These are phyloP conservation scores for Oplegnathus fasciatus DNA, from an alignment of 2,113 vertebrate genomes.

Conservation along the genomic window DNA sequence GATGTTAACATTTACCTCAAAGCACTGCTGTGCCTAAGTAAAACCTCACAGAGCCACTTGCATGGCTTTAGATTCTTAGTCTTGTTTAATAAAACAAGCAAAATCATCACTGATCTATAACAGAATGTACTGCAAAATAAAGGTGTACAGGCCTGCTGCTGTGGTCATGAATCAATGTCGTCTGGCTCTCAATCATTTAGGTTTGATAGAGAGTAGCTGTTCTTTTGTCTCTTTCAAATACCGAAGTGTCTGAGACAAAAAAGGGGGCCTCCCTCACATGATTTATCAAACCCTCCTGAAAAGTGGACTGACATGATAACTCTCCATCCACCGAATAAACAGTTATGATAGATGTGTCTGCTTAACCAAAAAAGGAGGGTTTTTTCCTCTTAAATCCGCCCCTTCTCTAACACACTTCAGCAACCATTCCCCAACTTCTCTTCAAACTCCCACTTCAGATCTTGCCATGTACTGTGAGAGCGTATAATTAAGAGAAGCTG, in stretches of 20 bases:
- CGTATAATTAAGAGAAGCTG: constrained; percentile 51
- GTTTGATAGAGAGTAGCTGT: constrained; percentile 33
- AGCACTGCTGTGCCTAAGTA: not conserved
- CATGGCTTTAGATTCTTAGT: not conserved
- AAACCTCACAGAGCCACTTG: not conserved
- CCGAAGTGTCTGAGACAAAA: constrained; percentile 35
- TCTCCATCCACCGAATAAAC: constrained; percentile 63
- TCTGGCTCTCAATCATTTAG: constrained; percentile 43
- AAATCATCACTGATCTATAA: constrained; percentile 21
- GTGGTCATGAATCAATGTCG: constrained; percentile 31
- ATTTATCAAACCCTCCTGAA: constrained; percentile 63
- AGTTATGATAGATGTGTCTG: constrained; percentile 61
- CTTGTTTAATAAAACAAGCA: not conserved
- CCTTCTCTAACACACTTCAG: constrained; percentile 9
- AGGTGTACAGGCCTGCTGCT: constrained; percentile 18
- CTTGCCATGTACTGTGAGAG: constrained; percentile 21
- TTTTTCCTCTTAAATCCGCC: not conserved
- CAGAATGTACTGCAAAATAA: constrained; percentile 25
- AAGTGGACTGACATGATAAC: constrained; percentile 54
- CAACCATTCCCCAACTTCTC: constrained; percentile 29
- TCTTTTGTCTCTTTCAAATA: constrained; percentile 56
- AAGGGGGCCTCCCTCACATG: constrained; percentile 3
- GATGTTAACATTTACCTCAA: not conserved
- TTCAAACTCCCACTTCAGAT: constrained; percentile 45
- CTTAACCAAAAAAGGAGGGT: constrained; percentile 30